Evolutionary conservation across 2,113 vertebrate species (phyloP), one percentile per base, ranked within the genome.

Genomic region (Uria lomvia): DNA sequence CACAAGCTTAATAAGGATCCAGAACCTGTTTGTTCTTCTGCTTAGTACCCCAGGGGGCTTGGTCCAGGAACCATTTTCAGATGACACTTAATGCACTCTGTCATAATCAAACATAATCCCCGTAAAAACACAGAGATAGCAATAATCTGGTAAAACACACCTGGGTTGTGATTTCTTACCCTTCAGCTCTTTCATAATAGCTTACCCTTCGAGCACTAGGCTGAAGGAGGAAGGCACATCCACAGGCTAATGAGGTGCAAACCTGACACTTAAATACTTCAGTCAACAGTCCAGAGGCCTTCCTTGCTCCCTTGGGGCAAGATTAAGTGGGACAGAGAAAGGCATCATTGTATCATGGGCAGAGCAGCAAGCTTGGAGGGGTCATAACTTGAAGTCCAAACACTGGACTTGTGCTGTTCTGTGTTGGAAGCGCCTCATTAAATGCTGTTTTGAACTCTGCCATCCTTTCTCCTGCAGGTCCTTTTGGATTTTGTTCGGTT

Each of bases 361-460:
- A 96, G 40, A 89, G 65, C 8, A 30, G 7, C 56, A 78, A 36
- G 19, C 45, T 55, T 52, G 56, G 40, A 84, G 65, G 38, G 50
- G 16, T 47, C 2, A 0, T 56, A 78, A 23, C 43, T 17, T 78
- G 49, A 89, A 85, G 81, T 75, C 65, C 74, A 59, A 36, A 67
- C 27, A 36, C 20, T 38, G 45, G 45, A 36, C 20, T 72, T 36
- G 23, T 34, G 38, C 60, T 87, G 12, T 24, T 84, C 55, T 36
- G 34, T 72, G 15, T 6, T 40, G 60, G 43, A 94, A 91, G 38
- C 0, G 1, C 58, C 70, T 60, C 73, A 82, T 75, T 96, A 96
- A 92, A 66, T 4, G 12, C 23, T 76, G 23, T 20, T 90, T 72
- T 91, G 87, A 96, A 70, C 90, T 92, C 58, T 91, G 74, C 15